Base-by-base conservation (phyloP, 2,113 vertebrate genomes). In the Arizona elegans region DNA sequence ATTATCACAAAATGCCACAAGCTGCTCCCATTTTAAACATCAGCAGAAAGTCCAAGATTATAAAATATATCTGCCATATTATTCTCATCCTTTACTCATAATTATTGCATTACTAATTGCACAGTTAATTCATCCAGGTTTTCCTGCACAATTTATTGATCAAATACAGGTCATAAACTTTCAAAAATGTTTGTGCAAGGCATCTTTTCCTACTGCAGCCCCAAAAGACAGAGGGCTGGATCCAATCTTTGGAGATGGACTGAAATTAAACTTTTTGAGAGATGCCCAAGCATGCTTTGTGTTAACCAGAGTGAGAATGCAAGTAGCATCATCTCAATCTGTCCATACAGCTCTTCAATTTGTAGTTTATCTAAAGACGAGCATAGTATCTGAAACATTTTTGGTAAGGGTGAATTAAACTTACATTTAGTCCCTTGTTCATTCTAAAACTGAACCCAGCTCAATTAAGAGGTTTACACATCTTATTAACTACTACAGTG, bases 101-200 rank as follows among this genome's bases (percentile, higher is more conserved):
- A 50, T 26, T 92, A 94, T 97, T 88, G 92, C 62, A 86, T 94
- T 93, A 95, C 94, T 56, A 96, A 94, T 96, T 97, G 97, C 96
- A 95, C 94, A 96, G 95, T 93, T 95, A 97, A 95, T 97, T 97
- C 95, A 96, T 91, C 90, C 90, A 15, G 38, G 59, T 87, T 97
- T 96, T 95, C 53, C 50, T 94, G 94, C 96, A 96, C 94, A 96
- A 95, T 96, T 93, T 95, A 94, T 94, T 94, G 81, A 94, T 94
- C 97, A 93, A 58, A 29, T 75, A 92, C 12, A 87, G 65, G 12
- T 52, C 47, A 88, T 88, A 70, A 92, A 26, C 8, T 87, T 26
- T n/a, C 11, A 54, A 87, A 87, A 70, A 88, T 81, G 33, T 53
- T n/a, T 85, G 33, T 53, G 17, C 23, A 55, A 86, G 29, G 5